Base-by-base conservation (phyloP, 2,888 invertebrate genomes). In the Acanthosepion esculentum region DNA sequence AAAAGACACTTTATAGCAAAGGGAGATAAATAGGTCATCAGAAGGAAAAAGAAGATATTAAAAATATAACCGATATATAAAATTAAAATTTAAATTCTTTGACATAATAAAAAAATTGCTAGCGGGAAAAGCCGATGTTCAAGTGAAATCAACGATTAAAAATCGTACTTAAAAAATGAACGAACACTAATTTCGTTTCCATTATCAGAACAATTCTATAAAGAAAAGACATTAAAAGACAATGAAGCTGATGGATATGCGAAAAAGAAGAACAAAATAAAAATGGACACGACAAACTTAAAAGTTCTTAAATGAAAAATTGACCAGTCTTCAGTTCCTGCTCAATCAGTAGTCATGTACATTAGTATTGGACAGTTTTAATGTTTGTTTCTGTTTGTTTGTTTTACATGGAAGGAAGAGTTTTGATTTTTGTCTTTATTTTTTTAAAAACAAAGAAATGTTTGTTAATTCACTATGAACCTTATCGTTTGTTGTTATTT, bases 351-450 rank as follows among this genome's bases (percentile, higher is more conserved):
- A 78, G 78, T 78, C n/a, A 78, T 33, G 78, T 78, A 15, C n/a
- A 33, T n/a, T 33, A 78, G n/a, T 78, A n/a, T 15, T 78, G 12
- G 78, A 78, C 12, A 78, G 12, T 78, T 78, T 78, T n/a, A 78
- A 78, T 78, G 78, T 78, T 78, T 78, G 78, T 78, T 78, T 78
- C 23, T 20, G 4, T 78, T n/a, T n/a, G 78, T 78, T 78, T 78
- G 78, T 78, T 78, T 78, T n/a, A 33, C 18, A n/a, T 18, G 78
- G 78, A 78, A 78, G 78, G 78, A 78, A 78, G 78, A 78, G 78
- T 78, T 78, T 78, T 78, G 78, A 78, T 78, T 78, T 78, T 78
- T 59, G 78, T 78, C 78, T 78, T 78, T 78, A 78, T 78, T 78
- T 78, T 78, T 78, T 78, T 78, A 78, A 78, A 78, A n/a, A 59